A percentile compares a stretch with the other conserved stretches of the same genome.
phyloP scores from a whole-genome alignment of 2,797 vertebrate species.

The Mormyrus proboscirostris region DNA sequence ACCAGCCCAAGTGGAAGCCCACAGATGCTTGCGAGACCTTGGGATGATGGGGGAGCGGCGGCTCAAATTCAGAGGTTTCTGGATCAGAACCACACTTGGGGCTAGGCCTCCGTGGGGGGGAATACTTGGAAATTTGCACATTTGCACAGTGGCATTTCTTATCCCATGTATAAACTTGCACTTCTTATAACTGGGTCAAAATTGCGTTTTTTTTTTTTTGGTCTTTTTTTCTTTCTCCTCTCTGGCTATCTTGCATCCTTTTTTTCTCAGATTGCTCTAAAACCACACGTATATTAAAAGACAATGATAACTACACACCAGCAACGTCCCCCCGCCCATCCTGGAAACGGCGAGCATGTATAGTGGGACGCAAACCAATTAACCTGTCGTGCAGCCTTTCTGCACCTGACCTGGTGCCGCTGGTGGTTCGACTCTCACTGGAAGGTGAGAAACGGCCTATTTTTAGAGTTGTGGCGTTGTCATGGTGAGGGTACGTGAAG shows the following conservation, averaged over 20 bases:
- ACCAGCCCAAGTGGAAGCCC: not conserved
- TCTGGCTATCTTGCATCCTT: not conserved
- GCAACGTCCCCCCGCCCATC: not conserved
- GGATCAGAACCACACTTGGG: constrained; percentile 18
- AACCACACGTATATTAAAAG: not conserved
- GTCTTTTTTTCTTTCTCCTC: not conserved
- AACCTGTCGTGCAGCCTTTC: not conserved
- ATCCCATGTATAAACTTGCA: not conserved
- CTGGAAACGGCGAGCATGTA: not conserved
- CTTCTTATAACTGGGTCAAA: constrained; percentile 21
- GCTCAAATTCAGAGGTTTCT: constrained; percentile 18
- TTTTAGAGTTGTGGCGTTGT: not conserved
- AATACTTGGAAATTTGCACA: constrained; percentile 27
- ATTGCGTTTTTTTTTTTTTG: not conserved
- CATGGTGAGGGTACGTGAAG: not conserved
- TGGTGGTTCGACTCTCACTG: not conserved
- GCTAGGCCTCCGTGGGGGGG: constrained; percentile 16
- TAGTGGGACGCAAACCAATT: not conserved
- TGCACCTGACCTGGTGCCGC: not conserved
- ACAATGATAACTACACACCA: too few relatives aligned
- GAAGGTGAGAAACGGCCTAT: not conserved
- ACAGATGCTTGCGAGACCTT: not conserved
- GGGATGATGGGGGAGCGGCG: not conserved
- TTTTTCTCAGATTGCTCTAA: not conserved
- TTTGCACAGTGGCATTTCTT: constrained; percentile 29